These are phyloP conservation scores for Cheumatopsyche charites DNA, from an alignment of 1,140 invertebrate genomes.

Conservation along the genomic window DNA sequence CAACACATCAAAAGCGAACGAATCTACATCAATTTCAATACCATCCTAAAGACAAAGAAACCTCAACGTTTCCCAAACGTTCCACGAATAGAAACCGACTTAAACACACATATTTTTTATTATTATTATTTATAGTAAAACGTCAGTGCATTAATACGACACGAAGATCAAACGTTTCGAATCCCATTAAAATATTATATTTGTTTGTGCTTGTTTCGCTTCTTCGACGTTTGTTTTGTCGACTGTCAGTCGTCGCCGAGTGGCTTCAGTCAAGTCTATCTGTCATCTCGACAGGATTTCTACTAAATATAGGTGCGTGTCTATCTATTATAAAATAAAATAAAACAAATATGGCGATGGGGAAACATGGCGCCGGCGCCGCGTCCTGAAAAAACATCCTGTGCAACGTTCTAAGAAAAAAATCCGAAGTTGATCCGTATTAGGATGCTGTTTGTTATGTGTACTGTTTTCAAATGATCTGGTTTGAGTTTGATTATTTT, in stretches of 20 bases:
- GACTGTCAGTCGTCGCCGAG: constrained; percentile 29
- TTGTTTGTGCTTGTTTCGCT: constrained; percentile 18
- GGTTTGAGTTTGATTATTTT: too few species aligned
- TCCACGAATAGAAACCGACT: neutral
- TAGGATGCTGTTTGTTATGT: too few species aligned
- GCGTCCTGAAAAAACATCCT: constrained; percentile 34
- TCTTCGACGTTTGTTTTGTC: constrained; percentile 21
- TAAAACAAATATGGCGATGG: constrained; percentile 3
- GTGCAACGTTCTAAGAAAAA: neutral
- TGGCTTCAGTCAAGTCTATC: constrained; percentile 32
- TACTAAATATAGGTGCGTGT: neutral
- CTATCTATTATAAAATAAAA: constrained; percentile 15
- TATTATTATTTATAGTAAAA: neutral
- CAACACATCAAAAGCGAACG: neutral
- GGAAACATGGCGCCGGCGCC: constrained; percentile 32
- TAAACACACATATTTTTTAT: neutral
- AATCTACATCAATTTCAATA: neutral
- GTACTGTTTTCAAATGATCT: too few species aligned
- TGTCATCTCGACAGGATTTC: constrained; percentile 15
- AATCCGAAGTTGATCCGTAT: neutral
- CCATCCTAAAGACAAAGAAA: too few species aligned
- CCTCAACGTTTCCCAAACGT: neutral
- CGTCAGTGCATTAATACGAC: neutral
- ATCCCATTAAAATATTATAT: constrained; percentile 38
- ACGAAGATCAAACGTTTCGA: constrained; percentile 13